Conservation (phyloP, 1,140 invertebrate genomes). For the Diorhabda sublineata region DNA sequence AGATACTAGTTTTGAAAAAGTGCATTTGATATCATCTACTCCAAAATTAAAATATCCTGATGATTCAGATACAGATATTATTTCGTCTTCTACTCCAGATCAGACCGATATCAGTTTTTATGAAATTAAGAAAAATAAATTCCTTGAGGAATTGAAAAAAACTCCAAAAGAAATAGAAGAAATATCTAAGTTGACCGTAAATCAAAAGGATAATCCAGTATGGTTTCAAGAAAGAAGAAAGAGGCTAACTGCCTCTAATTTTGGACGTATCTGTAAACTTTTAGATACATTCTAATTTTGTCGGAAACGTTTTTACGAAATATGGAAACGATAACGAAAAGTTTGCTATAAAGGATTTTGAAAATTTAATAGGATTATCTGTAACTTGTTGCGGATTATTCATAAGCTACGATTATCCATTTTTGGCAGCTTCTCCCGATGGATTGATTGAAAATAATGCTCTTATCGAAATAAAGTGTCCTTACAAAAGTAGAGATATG, state of each 20-base stretch:
- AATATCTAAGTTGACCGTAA: slow-evolving; percentile 21
- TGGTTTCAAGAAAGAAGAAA: slow-evolving; percentile 29
- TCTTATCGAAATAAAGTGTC: slow-evolving; percentile 32
- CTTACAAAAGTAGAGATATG: slow-evolving; percentile 23
- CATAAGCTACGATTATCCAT: slow-evolving; percentile 25
- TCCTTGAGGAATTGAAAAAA: slow-evolving; percentile 20
- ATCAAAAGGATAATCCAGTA: slow-evolving; percentile 21
- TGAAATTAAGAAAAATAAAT: slow-evolving; percentile 21
- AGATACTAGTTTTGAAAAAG: background rate
- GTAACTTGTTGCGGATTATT: slow-evolving; percentile 26
- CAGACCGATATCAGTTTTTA: slow-evolving; percentile 1
- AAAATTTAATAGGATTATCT: slow-evolving; percentile 19
- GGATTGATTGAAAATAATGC: slow-evolving; percentile 26
- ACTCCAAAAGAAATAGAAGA: slow-evolving; percentile 22
- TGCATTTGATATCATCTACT: slow-evolving; percentile 16
- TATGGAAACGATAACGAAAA: slow-evolving; percentile 28
- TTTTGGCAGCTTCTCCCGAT: slow-evolving; percentile 32
- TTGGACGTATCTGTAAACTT: slow-evolving; percentile 34
- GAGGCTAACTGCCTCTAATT: slow-evolving; percentile 38
- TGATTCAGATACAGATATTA: slow-evolving; percentile 17
- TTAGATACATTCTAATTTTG: slow-evolving; percentile 25
- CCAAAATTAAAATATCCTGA: slow-evolving; percentile 10
- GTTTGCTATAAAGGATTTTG: slow-evolving; percentile 21
- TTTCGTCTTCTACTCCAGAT: background rate
- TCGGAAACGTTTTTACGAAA: slow-evolving; percentile 25